Evolutionary conservation across 2,113 vertebrate genomes (phyloP), one percentile per base, ranked within the genome.

Genomic region (Sphaerodactylus townsendi): DNA sequence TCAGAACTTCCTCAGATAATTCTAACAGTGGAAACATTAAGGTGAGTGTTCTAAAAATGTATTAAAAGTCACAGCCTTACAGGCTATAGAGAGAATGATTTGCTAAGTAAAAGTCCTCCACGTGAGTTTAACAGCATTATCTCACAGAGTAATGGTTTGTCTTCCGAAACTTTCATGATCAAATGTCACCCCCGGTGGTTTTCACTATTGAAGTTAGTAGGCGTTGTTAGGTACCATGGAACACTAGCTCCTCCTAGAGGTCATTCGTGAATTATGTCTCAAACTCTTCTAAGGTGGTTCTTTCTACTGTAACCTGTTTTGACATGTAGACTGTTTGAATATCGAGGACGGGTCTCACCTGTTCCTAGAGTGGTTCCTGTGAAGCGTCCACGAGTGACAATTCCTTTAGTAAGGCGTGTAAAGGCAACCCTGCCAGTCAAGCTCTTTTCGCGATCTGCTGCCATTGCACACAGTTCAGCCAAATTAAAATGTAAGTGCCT

Each of bases 401-500:
- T 98, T n/a, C 98, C 98, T 1, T 94, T 98, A 8, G 97, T 98
- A 17, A 96, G 97, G n/a, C 96, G 97, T 4, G 97, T 98, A 89
- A 98, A 98, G 94, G 95, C 95, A 15, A 88, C 97, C 0, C 93
- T 98, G 71, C 98, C 98, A 0, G 97, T 98, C 90, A 98, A 98
- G 91, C 96, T 98, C 75, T 95, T 98, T 64, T 88, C 96, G 10
- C 95, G 97, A 11, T 96, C 97, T 0, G 92, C 97, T 0, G 93
- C 96, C 83, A 95, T 97, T 44, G 93, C 96, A 84, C 94, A 95
- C 92, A 96, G 95, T 90, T 96, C 97, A 0, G 94, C 92, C 95
- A 98, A 95, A 94, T 89, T 97, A 91, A 98, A 96, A 94, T 15
- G 97, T 98, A 92, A 97, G 97, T 95, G 1, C 79, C 88, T 2